Base-by-base conservation (phyloP, 2,888 invertebrate species). In the Ophonus ardosiacus region DNA sequence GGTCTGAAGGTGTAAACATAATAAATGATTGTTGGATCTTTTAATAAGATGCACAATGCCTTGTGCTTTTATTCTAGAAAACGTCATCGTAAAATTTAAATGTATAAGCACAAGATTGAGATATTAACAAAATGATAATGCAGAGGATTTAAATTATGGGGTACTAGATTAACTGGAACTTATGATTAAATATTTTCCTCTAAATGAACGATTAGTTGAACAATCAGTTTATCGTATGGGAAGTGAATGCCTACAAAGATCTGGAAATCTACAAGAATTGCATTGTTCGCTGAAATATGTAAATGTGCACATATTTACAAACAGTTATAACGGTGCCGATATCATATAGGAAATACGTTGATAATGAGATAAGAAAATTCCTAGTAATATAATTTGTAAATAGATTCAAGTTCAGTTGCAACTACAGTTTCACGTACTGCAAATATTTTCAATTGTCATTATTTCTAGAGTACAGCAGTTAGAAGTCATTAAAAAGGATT, bases 1-100 rank as follows among this genome's bases (percentile, higher is more conserved):
- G 65, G 81, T 68, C 43, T 68, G 81, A 68, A 81, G 81, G 81
- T 81, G 81, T 81, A 68, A 81, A 81, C 81, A 81, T 81, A 81
- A 81, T 81, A 81, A 81, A 81, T 81, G 81, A 81, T 65, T 68
- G 65, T 40, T 65, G 40, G 21, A 13, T 38, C 80, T 81, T 81
- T 81, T 81, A 81, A 81, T 81, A 65, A 81, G 68, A 81, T 51
- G 81, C 63, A 81, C 78, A 78, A 78, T 78, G 56, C 13, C n/a
- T 59, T 57, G 21, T 78, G 24, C 57, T 78, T 78, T 78, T 78
- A 17, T 57, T 78, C 21, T 57, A 15, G 59, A 57, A 59, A 78
- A 78, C 56, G 21, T 43, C 17, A 4, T 10, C 71, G 71, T 71
- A 71, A 71, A 71, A 56, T 76, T 76, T 76, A 43, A 76, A 76